Base-by-base conservation (phyloP, 2,888 invertebrate genomes). In the Drosophila fulvimacula region DNA sequence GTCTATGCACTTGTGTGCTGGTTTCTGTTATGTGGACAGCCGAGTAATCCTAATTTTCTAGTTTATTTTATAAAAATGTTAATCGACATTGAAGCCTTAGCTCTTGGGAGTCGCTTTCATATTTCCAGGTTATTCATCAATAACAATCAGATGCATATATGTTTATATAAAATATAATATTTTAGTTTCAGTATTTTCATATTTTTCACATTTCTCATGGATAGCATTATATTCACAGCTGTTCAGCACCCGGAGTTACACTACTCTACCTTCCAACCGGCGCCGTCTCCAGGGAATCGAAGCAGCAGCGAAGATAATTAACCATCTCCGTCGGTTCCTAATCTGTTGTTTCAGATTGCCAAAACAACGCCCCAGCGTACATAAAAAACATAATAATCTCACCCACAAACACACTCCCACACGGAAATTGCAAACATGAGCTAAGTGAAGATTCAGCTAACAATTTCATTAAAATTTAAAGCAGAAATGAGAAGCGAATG, bases 381-480 rank as follows among this genome's bases (percentile, higher is more conserved):
- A 17, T 30, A 51, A 34, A 27, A 46, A n/a, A 30, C 17, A 46
- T 30, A 17, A 46, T 30, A 46, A 27, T 46, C 17, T n/a, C 46
- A 46, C 19, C 9, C 39, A 39, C 4, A 41, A 34, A 59, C 42
- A 58, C 17, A 41, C 36, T 2, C 46, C 5, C 46, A 44, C 19
- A 39, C 9, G 19, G 13, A 63, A 51, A 24, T 19, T 48, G 41
- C 48, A 15, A 57, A 53, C 34, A 69, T 30, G 46, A 17, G 32
- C 38, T 55, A 39, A 61, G 32, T 46, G 60, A 27, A 60, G 65
- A 52, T 65, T 48, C 51, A 39, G 65, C 58, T 64, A 78, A 78
- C 72, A 73, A 81, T 73, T 79, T 77, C 60, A 79, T 79, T 81
- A 77, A 81, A 81, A 49, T 67, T 46, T 42, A 69, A 72, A 63